phyloP scores from a whole-genome alignment of 2,888 invertebrate genomes.

The Urechis unicinctus region DNA sequence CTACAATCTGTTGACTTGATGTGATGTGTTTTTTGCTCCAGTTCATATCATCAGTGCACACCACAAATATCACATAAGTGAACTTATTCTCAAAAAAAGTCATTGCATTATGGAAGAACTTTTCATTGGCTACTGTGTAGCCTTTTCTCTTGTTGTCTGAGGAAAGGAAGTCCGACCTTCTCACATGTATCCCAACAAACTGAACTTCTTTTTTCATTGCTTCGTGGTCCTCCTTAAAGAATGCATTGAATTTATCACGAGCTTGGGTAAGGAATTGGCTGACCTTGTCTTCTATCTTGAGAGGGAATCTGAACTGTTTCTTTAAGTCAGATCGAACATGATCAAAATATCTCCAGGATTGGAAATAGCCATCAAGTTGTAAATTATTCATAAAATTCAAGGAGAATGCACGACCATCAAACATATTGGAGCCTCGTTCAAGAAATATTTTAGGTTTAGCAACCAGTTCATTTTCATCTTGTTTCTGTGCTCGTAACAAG shows the following conservation, averaged over 20 bases:
- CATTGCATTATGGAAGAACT: slow-evolving; percentile 18
- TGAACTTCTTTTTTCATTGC: background rate
- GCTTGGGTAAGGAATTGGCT: slow-evolving; percentile 10
- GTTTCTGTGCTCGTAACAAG: background rate
- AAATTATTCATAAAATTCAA: slow-evolving; percentile 21
- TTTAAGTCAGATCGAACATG: slow-evolving; percentile 18
- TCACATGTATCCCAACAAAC: slow-evolving; percentile 21
- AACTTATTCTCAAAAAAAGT: slow-evolving; percentile 15
- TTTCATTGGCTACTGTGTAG: slow-evolving; percentile 14
- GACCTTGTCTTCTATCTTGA: slow-evolving; percentile 3
- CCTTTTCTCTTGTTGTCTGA: slow-evolving; percentile 15
- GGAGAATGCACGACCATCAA: slow-evolving; percentile 16
- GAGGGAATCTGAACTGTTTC: slow-evolving; percentile 15
- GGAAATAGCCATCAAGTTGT: slow-evolving; percentile 18
- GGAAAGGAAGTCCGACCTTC: slow-evolving; percentile 21
- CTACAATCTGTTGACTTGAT: slow-evolving; percentile 4
- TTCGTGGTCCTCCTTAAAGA: background rate
- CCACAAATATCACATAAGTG: slow-evolving; percentile 20
- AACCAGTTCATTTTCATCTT: background rate
- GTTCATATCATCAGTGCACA: slow-evolving; percentile 18
- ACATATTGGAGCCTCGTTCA: slow-evolving; percentile 15
- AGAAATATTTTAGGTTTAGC: background rate
- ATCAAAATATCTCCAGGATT: slow-evolving; percentile 24
- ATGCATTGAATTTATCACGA: background rate
- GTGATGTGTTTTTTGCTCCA: slow-evolving; percentile 15